Conservation (phyloP, 1,140 invertebrate species). For the Samia ricini region DNA sequence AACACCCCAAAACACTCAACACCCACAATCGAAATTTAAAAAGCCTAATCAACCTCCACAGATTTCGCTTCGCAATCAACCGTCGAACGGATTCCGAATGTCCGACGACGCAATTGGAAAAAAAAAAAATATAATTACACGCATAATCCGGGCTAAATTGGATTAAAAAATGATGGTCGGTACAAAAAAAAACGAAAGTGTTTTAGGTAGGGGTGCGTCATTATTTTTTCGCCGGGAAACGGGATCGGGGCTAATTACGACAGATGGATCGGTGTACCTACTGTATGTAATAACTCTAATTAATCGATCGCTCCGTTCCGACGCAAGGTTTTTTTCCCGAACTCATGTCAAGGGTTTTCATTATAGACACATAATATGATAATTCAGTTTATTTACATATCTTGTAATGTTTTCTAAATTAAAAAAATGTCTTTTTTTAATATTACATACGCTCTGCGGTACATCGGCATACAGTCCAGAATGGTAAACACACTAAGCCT, state of each 20-base stretch:
- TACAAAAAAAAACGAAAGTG: conserved; percentile 69
- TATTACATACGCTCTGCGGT: too few relatives aligned
- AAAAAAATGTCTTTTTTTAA: background rate
- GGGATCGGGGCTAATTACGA: conserved; percentile 72
- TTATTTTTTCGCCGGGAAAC: conserved; percentile 70
- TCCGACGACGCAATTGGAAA: conserved; percentile 68
- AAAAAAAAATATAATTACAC: conserved; percentile 78
- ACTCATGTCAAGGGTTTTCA: conserved; percentile 15
- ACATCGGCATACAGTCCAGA: too few relatives aligned
- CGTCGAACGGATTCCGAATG: conserved; percentile 64
- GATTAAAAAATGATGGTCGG: conserved; percentile 71
- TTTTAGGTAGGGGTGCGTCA: conserved; percentile 74
- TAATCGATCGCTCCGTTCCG: conserved; percentile 61
- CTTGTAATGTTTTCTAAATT: background rate
- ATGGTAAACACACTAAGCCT: too few relatives aligned
- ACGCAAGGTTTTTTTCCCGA: conserved; percentile 51
- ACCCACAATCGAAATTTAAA: conserved; percentile 54
- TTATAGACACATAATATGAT: conserved; percentile 9
- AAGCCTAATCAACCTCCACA: conserved; percentile 64
- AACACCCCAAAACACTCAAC: conserved; percentile 16
- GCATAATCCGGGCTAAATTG: conserved; percentile 79
- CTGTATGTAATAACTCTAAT: conserved; percentile 73
- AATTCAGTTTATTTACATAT: background rate
- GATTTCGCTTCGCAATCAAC: conserved; percentile 68
- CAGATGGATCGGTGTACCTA: conserved; percentile 66